These are phyloP conservation scores for Scolopax bukidnonensis DNA, from an alignment of 2,797 vertebrate species.

Conservation along the genomic window DNA sequence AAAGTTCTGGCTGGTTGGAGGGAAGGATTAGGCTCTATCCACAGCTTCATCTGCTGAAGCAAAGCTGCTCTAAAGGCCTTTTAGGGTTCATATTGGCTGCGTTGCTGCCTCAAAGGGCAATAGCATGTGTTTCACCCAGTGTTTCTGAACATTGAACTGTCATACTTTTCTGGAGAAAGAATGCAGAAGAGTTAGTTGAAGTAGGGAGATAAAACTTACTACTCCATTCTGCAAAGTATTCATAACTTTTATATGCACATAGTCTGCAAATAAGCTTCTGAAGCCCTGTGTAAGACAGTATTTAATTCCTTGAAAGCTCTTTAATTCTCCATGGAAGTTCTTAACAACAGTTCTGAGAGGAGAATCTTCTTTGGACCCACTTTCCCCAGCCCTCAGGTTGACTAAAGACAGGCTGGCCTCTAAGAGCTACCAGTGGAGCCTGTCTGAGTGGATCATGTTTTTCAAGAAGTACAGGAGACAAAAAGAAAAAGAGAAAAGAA, in stretches of 20 bases:
- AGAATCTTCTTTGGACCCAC: background rate
- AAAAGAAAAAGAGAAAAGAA: background rate
- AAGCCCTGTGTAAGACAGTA: background rate
- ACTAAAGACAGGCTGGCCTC: background rate
- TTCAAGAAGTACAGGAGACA: background rate
- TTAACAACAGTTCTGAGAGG: background rate
- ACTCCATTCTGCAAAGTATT: background rate
- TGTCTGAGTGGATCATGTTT: background rate
- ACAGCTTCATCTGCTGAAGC: background rate
- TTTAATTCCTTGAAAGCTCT: background rate
- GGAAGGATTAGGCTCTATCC: background rate
- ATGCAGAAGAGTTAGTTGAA: background rate
- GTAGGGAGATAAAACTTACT: background rate
- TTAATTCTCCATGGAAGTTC: background rate
- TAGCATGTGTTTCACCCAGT: background rate
- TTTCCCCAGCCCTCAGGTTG: background rate
- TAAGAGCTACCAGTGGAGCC: background rate
- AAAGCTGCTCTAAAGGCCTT: background rate
- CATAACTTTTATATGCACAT: background rate
- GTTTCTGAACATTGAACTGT: background rate
- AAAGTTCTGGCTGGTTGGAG: background rate
- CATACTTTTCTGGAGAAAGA: background rate
- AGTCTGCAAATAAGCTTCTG: background rate
- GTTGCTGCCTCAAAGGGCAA: fast-evolving
- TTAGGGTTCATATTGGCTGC: background rate